Evolutionary conservation across 2,888 invertebrate genomes (phyloP).

Genomic region (Chesias legatella): DNA sequence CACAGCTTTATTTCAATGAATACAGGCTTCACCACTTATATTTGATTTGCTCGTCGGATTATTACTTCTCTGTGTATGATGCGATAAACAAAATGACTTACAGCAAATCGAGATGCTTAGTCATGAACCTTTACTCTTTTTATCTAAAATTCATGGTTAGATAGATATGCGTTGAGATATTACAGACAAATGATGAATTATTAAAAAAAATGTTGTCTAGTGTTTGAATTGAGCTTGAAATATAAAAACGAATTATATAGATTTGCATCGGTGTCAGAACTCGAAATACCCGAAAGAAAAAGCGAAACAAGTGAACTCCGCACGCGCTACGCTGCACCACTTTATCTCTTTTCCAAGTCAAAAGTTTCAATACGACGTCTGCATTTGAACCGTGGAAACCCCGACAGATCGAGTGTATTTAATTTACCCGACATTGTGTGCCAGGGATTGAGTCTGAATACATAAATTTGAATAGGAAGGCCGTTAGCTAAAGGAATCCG

Average conservation of each 20-base stretch:
- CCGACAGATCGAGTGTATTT: slow-evolving; percentile 10
- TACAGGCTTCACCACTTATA: slow-evolving; percentile 32
- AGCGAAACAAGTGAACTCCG: slow-evolving; percentile 3
- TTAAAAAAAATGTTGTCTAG: too few relatives aligned
- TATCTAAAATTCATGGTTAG: slow-evolving; percentile 27
- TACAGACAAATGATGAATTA: slow-evolving; percentile 16
- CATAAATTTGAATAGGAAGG: slow-evolving; percentile 36
- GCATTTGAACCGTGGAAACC: slow-evolving; percentile 6
- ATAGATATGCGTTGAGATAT: slow-evolving; percentile 24
- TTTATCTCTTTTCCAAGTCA: slow-evolving; percentile 11
- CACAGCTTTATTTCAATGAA: slow-evolving; percentile 45
- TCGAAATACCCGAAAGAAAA: slow-evolving; percentile 6
- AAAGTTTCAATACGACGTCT: slow-evolving; percentile 9
- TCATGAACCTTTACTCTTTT: slow-evolving; percentile 24
- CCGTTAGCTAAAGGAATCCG: slow-evolving; percentile 27
- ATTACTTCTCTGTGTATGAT: slow-evolving; percentile 37
- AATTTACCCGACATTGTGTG: slow-evolving; percentile 17
- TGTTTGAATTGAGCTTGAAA: too few relatives aligned
- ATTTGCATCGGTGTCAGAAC: neutral
- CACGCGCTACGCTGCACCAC: slow-evolving; percentile 2
- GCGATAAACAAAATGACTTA: slow-evolving; percentile 34
- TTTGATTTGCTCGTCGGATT: slow-evolving; percentile 50
- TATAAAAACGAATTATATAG: neutral
- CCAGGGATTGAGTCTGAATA: slow-evolving; percentile 27
- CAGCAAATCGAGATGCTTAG: slow-evolving; percentile 17